A percentile compares a stretch with the other conserved stretches of the same genome.
Evolutionary conservation across 2,888 invertebrate genomes (phyloP).

Genomic region (Artemia sinica): DNA sequence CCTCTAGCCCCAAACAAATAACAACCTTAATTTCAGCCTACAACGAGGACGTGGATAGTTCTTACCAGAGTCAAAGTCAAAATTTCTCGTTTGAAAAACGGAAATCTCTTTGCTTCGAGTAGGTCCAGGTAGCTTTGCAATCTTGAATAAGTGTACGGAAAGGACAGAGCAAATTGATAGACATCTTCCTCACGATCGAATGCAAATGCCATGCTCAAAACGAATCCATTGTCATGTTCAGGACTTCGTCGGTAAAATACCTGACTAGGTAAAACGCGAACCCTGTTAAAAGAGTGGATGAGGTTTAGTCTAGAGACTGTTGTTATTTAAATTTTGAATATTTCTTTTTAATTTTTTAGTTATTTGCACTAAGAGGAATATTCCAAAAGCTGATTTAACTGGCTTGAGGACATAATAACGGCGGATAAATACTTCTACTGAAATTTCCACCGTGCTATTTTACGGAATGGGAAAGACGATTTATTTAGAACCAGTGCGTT

Average conservation of each 20-base stretch:
- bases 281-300: constrained; percentile 37
- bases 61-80: constrained; percentile 41
- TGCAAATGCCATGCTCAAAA: constrained; percentile 79
- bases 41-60: constrained; percentile 16
- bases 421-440: no score
- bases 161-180: constrained; percentile 82
- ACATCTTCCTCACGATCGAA: constrained; percentile 89
- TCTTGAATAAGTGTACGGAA: constrained; percentile 86
- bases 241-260: constrained; percentile 83
- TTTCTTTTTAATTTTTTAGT: background rate
- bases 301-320: constrained; percentile 23
- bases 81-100: constrained; percentile 38
- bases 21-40: background rate
- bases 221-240: constrained; percentile 71
- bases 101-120: constrained; percentile 34
- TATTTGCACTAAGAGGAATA: background rate
- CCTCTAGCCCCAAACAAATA: background rate
- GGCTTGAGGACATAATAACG: no score
- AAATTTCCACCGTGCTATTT: no score
- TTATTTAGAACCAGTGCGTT: no score
- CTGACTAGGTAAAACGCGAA: constrained; percentile 55
- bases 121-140: constrained; percentile 64
- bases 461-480: no score
- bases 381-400: no score
- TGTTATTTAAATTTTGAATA: background rate